A percentile compares a stretch with the other conserved stretches of the same genome.
These are phyloP conservation scores for Nomia melanderi DNA, from an alignment of 1,140 invertebrate species.

Conservation along the genomic window DNA sequence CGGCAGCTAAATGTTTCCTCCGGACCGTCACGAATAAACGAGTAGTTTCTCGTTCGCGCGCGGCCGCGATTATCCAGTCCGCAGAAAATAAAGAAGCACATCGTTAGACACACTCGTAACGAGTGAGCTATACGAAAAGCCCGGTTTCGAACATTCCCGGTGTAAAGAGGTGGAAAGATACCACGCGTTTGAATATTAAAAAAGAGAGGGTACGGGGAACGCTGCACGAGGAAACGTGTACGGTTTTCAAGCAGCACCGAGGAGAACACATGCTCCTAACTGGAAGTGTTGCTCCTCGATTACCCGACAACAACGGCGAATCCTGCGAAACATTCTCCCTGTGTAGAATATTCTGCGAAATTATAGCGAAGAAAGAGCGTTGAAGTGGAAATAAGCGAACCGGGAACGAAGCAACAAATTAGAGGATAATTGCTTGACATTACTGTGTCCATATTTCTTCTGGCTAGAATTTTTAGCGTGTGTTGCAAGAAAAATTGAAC, in stretches of 20 bases:
- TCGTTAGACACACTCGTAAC: conserved; percentile 16
- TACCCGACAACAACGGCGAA: not conserved
- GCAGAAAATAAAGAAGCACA: conserved; percentile 54
- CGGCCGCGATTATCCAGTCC: conserved; percentile 33
- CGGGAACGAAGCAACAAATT: not conserved
- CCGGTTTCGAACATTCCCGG: not conserved
- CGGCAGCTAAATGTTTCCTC: conserved; percentile 38
- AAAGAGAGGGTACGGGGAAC: not conserved
- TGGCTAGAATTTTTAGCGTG: not conserved
- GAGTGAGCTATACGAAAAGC: conserved; percentile 7
- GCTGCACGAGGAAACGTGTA: not conserved
- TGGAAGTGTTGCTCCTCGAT: not conserved
- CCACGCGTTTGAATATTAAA: not conserved
- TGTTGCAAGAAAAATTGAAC: no score
- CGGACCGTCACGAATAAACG: conserved; percentile 34
- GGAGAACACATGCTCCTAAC: not conserved
- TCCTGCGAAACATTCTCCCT: not conserved
- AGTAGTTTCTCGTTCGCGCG: not conserved
- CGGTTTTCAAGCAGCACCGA: not conserved
- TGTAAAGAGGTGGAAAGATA: conserved; percentile 10
- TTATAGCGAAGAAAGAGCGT: not conserved
- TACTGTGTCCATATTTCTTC: not conserved
- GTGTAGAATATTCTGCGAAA: not conserved
- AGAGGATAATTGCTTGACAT: not conserved
- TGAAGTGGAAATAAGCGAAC: not conserved